Base-by-base conservation (phyloP, 2,888 invertebrate species). In the Drosophila setosimentum region DNA sequence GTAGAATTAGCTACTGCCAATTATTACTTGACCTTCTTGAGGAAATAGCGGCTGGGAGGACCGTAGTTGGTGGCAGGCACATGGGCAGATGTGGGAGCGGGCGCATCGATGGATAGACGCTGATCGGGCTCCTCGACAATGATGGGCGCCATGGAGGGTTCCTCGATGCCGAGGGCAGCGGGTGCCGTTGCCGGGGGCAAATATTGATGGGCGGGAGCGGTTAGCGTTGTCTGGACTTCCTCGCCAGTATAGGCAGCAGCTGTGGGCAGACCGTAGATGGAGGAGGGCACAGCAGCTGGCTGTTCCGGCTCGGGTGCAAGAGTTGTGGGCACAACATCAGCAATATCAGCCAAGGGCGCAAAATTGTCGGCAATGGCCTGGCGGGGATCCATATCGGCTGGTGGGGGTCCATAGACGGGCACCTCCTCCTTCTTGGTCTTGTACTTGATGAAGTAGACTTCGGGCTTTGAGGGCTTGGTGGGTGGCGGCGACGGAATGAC, bases 401-500 rank as follows among this genome's bases (percentile, higher is more conserved):
- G 85, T 37, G 92, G 92, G 2, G 91, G 91, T 29, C 93, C 93
- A 68, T 88, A 87, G 58, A 93, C 92, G 21, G 91, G 91, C 2
- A 90, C 79, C 67, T 91, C 91, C 40, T 91, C 91, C 78, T 91
- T 92, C 87, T 91, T 91, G 66, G 93, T 92, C 94, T 94, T 92
- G 82, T 93, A 93, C 77, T 93, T 92, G 77, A 93, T 97, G 95
- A 97, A 97, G 95, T 97, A 97, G 67, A 97, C 97, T 94, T 97
- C 97, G 45, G 97, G 97, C 93, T 97, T 97, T 93, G 96, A 95
- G 70, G 97, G 97, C 91, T 96, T 96, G 37, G 97, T 97, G 45
- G 97, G 97, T 5, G 95, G 95, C 7, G 96, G 94, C 10, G 96
- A 95, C 48, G 97, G 97, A 82, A 97, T 95, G 81, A 95, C 93